Percentiles rank a stretch among this genome's conserved stretches.
phyloP scores from a whole-genome alignment of 2,888 invertebrate genomes.

The Griposia aprilina region DNA sequence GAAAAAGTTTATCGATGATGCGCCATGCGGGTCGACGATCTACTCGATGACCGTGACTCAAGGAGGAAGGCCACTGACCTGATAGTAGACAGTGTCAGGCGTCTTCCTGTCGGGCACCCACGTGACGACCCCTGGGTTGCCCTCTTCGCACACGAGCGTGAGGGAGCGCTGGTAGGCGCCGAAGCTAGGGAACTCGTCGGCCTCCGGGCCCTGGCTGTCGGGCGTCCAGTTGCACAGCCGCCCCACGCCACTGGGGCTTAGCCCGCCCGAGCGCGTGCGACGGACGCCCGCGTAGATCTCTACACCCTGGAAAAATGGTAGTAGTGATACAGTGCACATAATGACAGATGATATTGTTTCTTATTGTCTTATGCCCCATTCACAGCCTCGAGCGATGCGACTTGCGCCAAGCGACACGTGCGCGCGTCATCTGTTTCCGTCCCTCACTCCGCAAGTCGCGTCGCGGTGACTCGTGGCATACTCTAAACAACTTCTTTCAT shows the following conservation, averaged over 20 bases:
- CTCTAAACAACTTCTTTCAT: background rate
- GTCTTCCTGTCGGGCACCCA: conserved; percentile 97
- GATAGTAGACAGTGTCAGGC: conserved; percentile 98
- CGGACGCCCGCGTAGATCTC: conserved; percentile 96
- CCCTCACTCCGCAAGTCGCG: no score
- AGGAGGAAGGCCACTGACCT: conserved; percentile 88
- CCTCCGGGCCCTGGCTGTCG: conserved; percentile 92
- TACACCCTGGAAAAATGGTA: conserved; percentile 90
- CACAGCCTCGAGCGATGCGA: background rate
- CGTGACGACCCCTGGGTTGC: conserved; percentile 95
- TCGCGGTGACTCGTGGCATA: background rate
- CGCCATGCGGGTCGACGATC: conserved; percentile 13
- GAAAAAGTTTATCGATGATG: background rate
- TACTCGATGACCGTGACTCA: background rate
- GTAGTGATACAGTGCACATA: background rate
- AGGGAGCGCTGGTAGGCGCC: conserved; percentile 97
- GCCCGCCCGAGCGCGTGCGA: conserved; percentile 92
- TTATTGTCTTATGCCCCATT: background rate
- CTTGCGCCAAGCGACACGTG: background rate
- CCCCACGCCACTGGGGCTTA: conserved; percentile 94
- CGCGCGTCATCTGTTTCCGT: background rate
- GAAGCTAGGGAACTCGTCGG: conserved; percentile 96
- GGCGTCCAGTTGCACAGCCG: conserved; percentile 97
- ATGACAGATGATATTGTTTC: background rate
- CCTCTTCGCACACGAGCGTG: conserved; percentile 95